A percentile compares a stretch with the other conserved stretches of the same genome.
Conservation (phyloP, 2,797 vertebrate genomes). For the Leucoraja ocellata region DNA sequence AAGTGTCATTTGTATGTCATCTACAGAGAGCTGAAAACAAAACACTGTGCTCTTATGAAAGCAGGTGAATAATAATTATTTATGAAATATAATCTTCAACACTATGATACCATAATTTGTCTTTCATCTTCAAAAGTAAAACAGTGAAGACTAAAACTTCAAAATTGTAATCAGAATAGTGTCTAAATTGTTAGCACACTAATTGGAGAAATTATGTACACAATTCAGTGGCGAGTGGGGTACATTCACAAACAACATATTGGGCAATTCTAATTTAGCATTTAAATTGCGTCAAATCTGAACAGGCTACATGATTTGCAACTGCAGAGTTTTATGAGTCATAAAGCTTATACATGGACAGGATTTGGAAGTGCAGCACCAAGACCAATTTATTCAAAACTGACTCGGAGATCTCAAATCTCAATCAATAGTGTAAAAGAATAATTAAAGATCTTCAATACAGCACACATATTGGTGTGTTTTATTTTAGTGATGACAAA, state of each 20-base stretch:
- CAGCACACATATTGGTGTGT: neutral
- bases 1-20: neutral
- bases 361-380: neutral
- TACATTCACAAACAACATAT: neutral
- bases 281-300: conserved; percentile 9
- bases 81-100: neutral
- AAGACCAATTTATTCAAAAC: neutral
- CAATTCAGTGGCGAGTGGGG: neutral
- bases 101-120: neutral
- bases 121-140: neutral
- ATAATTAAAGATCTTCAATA: neutral
- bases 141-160: neutral
- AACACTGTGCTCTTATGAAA: neutral
- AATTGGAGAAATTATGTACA: neutral
- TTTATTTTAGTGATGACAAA: neutral
- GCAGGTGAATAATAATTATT: neutral
- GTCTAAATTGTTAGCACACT: neutral
- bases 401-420: neutral
- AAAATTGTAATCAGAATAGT: neutral
- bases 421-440: neutral
- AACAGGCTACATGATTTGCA: neutral
- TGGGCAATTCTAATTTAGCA: neutral
- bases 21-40: neutral
- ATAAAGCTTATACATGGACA: neutral
- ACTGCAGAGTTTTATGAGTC: neutral